These are phyloP conservation scores for Platyscapa corneri DNA, from an alignment of 1,140 invertebrate species.

Conservation along the genomic window DNA sequence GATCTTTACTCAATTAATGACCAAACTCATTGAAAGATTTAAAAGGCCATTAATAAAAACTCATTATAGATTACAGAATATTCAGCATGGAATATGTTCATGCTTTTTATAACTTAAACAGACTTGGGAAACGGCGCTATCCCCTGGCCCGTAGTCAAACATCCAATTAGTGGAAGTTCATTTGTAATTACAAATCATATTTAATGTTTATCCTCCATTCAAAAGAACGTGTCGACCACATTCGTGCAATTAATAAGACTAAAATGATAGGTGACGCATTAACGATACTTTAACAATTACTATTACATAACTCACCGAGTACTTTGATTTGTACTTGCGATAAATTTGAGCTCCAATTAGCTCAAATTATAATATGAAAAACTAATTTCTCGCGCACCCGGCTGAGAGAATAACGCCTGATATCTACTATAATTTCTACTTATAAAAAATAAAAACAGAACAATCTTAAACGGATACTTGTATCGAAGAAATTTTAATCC, in stretches of 20 bases:
- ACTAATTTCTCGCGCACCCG: constrained; percentile 17
- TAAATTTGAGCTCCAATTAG: constrained; percentile 14
- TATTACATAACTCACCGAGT: constrained; percentile 41
- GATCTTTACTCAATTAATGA: neutral
- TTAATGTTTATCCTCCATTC: neutral
- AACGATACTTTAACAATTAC: constrained; percentile 42
- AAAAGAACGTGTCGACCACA: neutral
- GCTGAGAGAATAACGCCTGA: constrained; percentile 12
- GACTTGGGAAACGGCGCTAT: too few relatives aligned
- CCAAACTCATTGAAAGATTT: neutral
- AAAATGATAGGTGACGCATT: constrained; percentile 26
- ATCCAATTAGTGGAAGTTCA: neutral
- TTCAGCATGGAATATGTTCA: neutral
- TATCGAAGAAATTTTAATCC: constrained; percentile 5
- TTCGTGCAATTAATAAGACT: constrained; percentile 10
- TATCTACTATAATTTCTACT: constrained; percentile 22
- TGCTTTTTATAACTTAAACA: neutral
- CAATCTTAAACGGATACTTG: constrained; percentile 7
- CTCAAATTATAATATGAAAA: constrained; percentile 22
- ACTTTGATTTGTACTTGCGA: constrained; percentile 44
- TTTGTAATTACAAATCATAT: neutral
- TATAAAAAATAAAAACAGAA: constrained; percentile 46
- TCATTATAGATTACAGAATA: neutral
- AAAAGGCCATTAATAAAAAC: neutral
- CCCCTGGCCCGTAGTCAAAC: too few relatives aligned